A percentile compares a stretch with the other conserved stretches of the same genome.
These are phyloP conservation scores for Fringilla coelebs DNA, from an alignment of 2,797 vertebrate species.

Conservation along the genomic window DNA sequence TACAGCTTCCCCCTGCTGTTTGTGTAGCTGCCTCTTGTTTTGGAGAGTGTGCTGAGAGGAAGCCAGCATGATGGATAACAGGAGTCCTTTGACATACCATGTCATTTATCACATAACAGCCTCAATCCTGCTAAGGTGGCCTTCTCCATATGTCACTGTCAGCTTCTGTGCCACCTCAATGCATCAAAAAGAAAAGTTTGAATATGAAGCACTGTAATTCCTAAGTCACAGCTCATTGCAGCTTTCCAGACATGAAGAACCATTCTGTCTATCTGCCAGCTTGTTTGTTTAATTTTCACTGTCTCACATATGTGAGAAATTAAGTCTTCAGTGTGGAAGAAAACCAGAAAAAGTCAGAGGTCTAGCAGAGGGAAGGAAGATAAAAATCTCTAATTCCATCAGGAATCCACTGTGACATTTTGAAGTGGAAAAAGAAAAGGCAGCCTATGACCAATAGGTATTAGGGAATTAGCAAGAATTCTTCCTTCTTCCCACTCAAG, in stretches of 20 bases:
- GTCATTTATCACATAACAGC: constrained; percentile 80
- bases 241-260: constrained; percentile 42
- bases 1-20: background rate
- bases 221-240: constrained; percentile 61
- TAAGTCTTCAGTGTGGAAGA: constrained; percentile 31
- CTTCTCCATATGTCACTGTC: constrained; percentile 81
- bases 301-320: constrained; percentile 39
- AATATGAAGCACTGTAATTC: constrained; percentile 71
- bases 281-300: constrained; percentile 59
- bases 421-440: constrained; percentile 20
- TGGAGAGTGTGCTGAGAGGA: constrained; percentile 15
- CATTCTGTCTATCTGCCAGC: constrained; percentile 47
- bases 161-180: constrained; percentile 64
- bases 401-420: constrained; percentile 4
- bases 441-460: background rate
- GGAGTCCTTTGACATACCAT: constrained; percentile 74
- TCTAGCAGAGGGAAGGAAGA: background rate
- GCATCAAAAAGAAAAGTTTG: constrained; percentile 77
- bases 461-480: background rate
- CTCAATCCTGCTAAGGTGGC: constrained; percentile 71
- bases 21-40: background rate
- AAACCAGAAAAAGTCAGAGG: constrained; percentile 21
- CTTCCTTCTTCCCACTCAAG: background rate
- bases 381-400: constrained; percentile 23
- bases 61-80: constrained; percentile 79